These are phyloP conservation scores for Epizoanthus fatuus DNA, from an alignment of 92 coral and sea anemone species.

Conservation along the genomic window DNA sequence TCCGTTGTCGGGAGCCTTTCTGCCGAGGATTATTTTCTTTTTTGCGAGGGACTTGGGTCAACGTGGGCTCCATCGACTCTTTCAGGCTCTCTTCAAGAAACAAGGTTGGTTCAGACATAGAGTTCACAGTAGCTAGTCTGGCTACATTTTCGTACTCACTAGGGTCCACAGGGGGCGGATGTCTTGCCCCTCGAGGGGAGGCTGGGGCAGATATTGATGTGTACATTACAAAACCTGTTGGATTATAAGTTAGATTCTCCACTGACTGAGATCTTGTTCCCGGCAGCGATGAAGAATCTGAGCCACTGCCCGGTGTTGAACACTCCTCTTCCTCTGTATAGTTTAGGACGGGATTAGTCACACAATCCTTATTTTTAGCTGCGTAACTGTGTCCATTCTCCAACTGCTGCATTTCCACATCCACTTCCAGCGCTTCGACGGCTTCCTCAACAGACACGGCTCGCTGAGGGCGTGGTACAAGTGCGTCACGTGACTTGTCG, in stretches of 20 bases:
- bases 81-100: slow-evolving; percentile 66
- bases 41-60: slow-evolving; percentile 35
- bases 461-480: slow-evolving; percentile 47
- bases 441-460: slow-evolving; percentile 82
- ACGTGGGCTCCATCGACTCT: slow-evolving; percentile 12
- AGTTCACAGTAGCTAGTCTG: slow-evolving; percentile 66
- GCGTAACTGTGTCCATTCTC: slow-evolving; percentile 16
- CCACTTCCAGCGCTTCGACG: slow-evolving; percentile 89
- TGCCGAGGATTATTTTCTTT: slow-evolving; percentile 53
- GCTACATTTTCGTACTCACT: slow-evolving; percentile 67
- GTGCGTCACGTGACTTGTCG: slow-evolving; percentile 33
- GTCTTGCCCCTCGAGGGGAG: slow-evolving; percentile 98
- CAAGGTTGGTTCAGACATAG: slow-evolving; percentile 95
- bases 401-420: slow-evolving; percentile 39
- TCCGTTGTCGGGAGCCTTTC: slow-evolving; percentile 47
- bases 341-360: slow-evolving; percentile 19
- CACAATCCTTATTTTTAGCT: slow-evolving; percentile 4
- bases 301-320: slow-evolving; percentile 40
- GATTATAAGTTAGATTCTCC: slow-evolving; percentile 54
- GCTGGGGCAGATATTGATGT: slow-evolving; percentile 95
- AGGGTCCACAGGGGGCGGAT: slow-evolving; percentile 77
- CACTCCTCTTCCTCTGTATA: slow-evolving; percentile 10
- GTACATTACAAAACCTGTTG: slow-evolving; percentile 20
- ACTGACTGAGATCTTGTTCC: slow-evolving; percentile 76
- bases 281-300: slow-evolving; percentile 63